These are phyloP conservation scores for Lepidurus couesii DNA, from an alignment of 1,140 invertebrate species.

Conservation along the genomic window DNA sequence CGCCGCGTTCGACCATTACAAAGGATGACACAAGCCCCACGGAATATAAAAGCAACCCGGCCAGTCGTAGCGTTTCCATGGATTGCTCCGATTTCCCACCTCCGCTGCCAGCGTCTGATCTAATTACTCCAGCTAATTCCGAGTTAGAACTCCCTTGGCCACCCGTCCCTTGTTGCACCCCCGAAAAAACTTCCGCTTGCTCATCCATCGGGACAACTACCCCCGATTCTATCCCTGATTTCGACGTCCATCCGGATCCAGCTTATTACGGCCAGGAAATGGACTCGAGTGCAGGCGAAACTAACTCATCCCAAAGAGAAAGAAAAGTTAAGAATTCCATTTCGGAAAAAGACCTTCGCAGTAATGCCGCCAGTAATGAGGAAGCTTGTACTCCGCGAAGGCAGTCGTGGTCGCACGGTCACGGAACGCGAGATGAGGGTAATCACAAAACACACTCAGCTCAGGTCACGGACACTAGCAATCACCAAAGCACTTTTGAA, in stretches of 20 bases:
- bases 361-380: not conserved
- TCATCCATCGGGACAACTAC: not conserved
- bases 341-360: not conserved
- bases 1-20: not conserved
- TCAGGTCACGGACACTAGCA: not conserved
- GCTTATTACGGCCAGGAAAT: not conserved
- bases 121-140: not conserved
- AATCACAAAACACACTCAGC: not conserved
- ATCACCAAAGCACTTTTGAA: no score
- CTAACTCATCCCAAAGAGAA: not conserved
- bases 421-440: not conserved
- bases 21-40: not conserved
- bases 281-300: not conserved
- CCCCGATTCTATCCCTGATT: not conserved
- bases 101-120: not conserved
- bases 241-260: not conserved
- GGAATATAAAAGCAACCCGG: not conserved
- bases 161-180: constrained; percentile 4
- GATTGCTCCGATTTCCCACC: constrained; percentile 6
- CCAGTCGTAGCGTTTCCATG: not conserved
- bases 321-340: not conserved
- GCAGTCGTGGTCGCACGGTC: not conserved
- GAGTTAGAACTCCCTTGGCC: not conserved
- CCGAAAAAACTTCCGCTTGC: not conserved
- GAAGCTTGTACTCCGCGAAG: not conserved